A percentile compares a stretch with the other conserved stretches of the same genome.
Conservation (phyloP, 2,797 vertebrate species). For the Coreius guichenoti region DNA sequence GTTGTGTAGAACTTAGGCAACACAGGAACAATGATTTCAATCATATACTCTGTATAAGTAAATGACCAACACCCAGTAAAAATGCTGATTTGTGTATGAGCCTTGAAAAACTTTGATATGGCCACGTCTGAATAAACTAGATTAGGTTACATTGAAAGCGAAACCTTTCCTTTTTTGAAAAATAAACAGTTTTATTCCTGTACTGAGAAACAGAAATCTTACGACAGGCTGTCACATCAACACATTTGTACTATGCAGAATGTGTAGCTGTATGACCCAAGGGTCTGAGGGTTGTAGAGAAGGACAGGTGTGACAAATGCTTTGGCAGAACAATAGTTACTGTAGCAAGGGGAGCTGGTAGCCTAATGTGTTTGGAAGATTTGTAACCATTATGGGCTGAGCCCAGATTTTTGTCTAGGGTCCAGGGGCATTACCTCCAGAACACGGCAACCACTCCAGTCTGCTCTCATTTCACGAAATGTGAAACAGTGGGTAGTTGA, state of each 20-base stretch:
- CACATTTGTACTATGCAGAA: conserved; percentile 16
- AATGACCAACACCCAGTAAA: not conserved
- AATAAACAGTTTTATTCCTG: not conserved
- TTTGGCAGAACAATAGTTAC: conserved; percentile 37
- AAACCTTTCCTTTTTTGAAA: not conserved
- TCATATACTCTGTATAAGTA: not conserved
- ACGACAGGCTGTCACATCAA: conserved; percentile 19
- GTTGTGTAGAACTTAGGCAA: not conserved
- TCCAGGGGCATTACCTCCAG: conserved; percentile 20
- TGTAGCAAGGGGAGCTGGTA: not conserved
- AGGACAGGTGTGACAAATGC: conserved; percentile 40
- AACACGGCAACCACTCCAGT: not conserved
- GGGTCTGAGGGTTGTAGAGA: conserved; percentile 28
- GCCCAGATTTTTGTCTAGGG: conserved; percentile 23
- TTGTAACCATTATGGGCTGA: conserved; percentile 22
- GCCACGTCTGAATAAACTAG: conserved; percentile 2
- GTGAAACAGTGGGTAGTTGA: not conserved
- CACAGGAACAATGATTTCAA: not conserved
- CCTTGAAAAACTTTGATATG: conserved; percentile 7
- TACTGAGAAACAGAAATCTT: conserved; percentile 3
- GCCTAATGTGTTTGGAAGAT: conserved; percentile 29
- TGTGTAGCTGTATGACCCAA: conserved; percentile 21
- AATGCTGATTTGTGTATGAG: not conserved
- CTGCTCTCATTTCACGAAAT: not conserved
- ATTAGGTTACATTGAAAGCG: not conserved